Evolutionary conservation across 2,113 vertebrate genomes (phyloP), one percentile per base, ranked within the genome.

Genomic region (Carassius carassius): DNA sequence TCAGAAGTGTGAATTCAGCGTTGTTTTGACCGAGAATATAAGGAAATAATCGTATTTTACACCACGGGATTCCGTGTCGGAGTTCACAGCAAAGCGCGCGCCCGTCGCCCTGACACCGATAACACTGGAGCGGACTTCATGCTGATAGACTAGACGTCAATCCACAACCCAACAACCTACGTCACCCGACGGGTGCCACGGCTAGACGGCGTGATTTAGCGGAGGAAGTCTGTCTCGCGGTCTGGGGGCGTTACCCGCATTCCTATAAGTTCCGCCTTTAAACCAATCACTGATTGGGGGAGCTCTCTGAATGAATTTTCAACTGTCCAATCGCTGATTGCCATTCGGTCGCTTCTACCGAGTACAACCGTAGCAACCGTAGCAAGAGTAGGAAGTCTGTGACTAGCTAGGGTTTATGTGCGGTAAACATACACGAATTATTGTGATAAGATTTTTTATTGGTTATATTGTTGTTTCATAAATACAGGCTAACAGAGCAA

Each of bases 101-200:
- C 32, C 23, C 75, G 83, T 87, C 63, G 19, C 56, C 67, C 74
- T 82, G 54, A 69, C 32, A 32, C 78, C 69, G 23, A 86, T 81
- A 67, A 81, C 84, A 62, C 58, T 80, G 84, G 21, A 37, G 63
- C 78, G 35, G 72, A 60, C 87, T 88, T 84, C 81, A 72, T 70
- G 84, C 84, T 88, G 84, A 88, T 86, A 86, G 84, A 88, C 84
- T 58, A 37, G 62, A 81, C 85, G 84, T 86, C 88, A 90, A 84
- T 83, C 83, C 87, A 87, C 90, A 86, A 83, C 84, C 87, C 84
- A 69, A 83, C 87, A 79, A 77, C 72, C 81, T 72, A 91, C 90
- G 90, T 91, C 90, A 91, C 67, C 78, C 75, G 70, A 69, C 87
- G 58, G 87, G 65, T 83, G 84, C 72, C 84, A 60, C 73, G 86